A percentile compares a stretch with the other conserved stretches of the same genome.
Conservation (phyloP, 2,113 vertebrate genomes). For the Phylloscopus whistleri region DNA sequence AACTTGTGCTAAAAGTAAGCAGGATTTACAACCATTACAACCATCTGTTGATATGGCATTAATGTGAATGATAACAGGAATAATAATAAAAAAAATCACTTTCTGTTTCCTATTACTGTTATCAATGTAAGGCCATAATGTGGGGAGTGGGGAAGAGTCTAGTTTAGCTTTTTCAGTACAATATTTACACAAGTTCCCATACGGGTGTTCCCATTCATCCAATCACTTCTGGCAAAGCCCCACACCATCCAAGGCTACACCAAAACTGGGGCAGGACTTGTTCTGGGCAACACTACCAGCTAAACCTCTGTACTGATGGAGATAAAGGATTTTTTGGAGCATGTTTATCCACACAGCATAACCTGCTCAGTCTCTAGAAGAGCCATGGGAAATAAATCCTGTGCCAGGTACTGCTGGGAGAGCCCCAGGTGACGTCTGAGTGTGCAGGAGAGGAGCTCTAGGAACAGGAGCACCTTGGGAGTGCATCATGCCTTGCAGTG, state of each 20-base stretch:
- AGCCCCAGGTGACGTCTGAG: background rate
- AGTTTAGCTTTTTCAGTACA: background rate
- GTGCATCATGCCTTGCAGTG: background rate
- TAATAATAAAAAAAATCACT: background rate
- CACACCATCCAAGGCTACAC: background rate
- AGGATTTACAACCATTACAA: background rate
- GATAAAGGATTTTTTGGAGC: background rate
- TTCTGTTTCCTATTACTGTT: background rate
- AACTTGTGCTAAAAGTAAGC: background rate
- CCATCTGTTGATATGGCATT: background rate
- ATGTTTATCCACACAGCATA: background rate
- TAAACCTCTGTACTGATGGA: background rate
- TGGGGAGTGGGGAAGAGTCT: background rate
- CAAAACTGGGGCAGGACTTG: background rate
- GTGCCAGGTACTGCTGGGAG: background rate
- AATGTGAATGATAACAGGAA: background rate
- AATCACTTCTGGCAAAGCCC: background rate
- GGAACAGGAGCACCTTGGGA: background rate
- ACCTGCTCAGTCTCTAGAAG: background rate
- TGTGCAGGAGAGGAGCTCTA: background rate
- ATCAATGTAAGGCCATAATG: accelerated
- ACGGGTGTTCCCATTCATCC: accelerated
- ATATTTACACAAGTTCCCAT: background rate
- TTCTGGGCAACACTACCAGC: background rate
- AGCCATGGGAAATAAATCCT: background rate